Evolutionary conservation across 2,113 vertebrate genomes (phyloP), one percentile per base, ranked within the genome.

Genomic region (Prietella phreatophila): DNA sequence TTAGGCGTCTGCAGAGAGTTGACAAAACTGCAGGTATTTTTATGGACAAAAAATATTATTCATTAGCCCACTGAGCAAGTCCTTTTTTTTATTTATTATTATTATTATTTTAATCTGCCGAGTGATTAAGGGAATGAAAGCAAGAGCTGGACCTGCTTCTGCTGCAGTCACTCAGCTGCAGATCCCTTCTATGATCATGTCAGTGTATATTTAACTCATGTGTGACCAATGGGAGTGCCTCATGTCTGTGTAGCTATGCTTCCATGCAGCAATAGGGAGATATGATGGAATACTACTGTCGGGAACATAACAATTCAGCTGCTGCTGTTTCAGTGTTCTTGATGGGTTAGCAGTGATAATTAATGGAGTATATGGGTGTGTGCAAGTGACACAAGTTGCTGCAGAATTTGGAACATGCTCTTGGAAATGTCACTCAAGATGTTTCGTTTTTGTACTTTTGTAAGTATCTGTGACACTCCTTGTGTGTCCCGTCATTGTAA

Each of bases 161-260:
- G 88, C 86, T 82, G 69, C 56, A 85, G 69, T 36, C 89, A 82
- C 75, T 91, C 88, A 87, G 85, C 71, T 75, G 50, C 87, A 88
- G 56, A 75, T 65, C 67, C 69, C 71, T 39, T 89, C 78, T 78
- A 53, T 71, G 78, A 87, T 61, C 69, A 42, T 50, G 82, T 61
- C 83, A 15, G 67, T 89, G 85, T 90, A 90, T 90, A 89, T 90
- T 89, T 89, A 90, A 89, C 81, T 42, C 55, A 39, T 39, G 36
- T 79, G 50, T 89, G 63, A 58, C 87, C 85, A 63, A 63, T 83
- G 63, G 47, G 84, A 75, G 56, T 61, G 63, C 61, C 53, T 82
- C 42, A 81, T 20, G 47, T 25, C 69, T 79, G 19, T 65, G 71
- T 76, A 75, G n/a, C 67, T 65, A 39, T 63, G 36, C 36, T 17